phyloP scores from a whole-genome alignment of 2,888 invertebrate species.

The Ichneumon xanthorius region DNA sequence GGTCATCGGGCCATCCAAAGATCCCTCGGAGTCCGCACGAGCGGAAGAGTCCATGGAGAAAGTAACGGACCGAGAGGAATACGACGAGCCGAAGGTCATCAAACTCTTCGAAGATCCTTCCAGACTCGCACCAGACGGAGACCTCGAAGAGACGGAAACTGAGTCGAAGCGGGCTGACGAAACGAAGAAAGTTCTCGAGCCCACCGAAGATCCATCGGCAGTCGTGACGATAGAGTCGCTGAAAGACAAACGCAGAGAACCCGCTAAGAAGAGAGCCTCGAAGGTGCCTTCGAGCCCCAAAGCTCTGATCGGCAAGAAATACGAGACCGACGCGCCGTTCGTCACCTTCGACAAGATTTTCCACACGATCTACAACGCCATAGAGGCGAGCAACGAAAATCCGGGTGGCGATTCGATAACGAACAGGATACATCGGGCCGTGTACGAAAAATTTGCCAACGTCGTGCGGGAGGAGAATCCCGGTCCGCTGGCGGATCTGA shows the following conservation, averaged over 20 bases:
- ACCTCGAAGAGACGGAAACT: background rate
- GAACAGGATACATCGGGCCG: conserved; percentile 77
- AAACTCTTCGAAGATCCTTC: conserved; percentile 7
- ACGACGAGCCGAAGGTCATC: background rate
- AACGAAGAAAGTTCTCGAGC: background rate
- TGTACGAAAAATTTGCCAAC: conserved; percentile 76
- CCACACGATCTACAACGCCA: conserved; percentile 74
- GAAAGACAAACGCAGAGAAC: background rate
- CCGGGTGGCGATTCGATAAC: conserved; percentile 70
- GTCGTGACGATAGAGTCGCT: background rate
- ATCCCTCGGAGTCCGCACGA: background rate
- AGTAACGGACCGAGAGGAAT: background rate
- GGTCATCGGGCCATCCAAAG: background rate
- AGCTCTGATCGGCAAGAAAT: conserved; percentile 45
- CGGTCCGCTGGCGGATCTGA: conserved; percentile 68
- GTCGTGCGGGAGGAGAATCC: conserved; percentile 72
- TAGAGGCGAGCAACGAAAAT: conserved; percentile 72
- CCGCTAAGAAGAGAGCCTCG: background rate
- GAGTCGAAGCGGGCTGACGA: background rate
- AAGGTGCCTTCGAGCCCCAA: conserved; percentile 24
- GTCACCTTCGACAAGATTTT: conserved; percentile 76
- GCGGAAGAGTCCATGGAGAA: background rate
- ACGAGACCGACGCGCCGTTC: conserved; percentile 76
- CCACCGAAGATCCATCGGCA: background rate
- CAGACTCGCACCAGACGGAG: background rate